These are phyloP conservation scores for Isoperla grammatica DNA, from an alignment of 2,888 invertebrate genomes.

Conservation along the genomic window DNA sequence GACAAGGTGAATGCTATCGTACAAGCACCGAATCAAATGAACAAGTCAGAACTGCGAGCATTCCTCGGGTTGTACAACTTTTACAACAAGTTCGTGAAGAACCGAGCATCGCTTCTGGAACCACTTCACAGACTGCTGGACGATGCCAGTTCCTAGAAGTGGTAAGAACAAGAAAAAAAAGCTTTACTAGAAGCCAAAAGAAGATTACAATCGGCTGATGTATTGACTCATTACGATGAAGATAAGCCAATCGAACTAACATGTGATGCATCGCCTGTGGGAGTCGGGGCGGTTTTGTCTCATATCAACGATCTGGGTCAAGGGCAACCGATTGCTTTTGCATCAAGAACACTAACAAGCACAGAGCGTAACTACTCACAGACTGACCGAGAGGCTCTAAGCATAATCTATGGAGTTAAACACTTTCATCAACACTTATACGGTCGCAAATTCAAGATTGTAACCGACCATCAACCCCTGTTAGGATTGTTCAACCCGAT, in stretches of 20 bases:
- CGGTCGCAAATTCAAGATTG: slow-evolving; percentile 35
- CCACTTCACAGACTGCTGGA: background rate
- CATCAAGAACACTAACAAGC: slow-evolving; percentile 35
- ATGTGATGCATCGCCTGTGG: slow-evolving; percentile 32
- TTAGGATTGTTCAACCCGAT: slow-evolving; percentile 31
- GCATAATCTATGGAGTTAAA: slow-evolving; percentile 40
- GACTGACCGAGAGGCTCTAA: slow-evolving; percentile 37
- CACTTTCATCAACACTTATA: slow-evolving; percentile 42
- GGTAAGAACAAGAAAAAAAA: slow-evolving; percentile 32
- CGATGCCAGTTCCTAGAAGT: slow-evolving; percentile 20
- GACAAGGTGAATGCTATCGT: too few species aligned
- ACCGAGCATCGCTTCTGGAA: background rate
- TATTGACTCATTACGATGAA: slow-evolving; percentile 28
- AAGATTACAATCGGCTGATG: slow-evolving; percentile 15
- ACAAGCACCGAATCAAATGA: too few species aligned
- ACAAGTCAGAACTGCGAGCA: too few species aligned
- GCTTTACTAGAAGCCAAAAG: slow-evolving; percentile 34
- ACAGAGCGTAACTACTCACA: slow-evolving; percentile 37
- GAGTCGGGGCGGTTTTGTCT: slow-evolving; percentile 35
- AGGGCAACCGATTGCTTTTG: slow-evolving; percentile 37
- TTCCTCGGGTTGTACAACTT: too few species aligned
- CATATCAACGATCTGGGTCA: slow-evolving; percentile 35
- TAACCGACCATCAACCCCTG: slow-evolving; percentile 32
- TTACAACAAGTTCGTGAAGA: background rate
- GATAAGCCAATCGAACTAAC: slow-evolving; percentile 23